These are phyloP conservation scores for Magallana angulata DNA, from an alignment of 1,140 invertebrate genomes.

Conservation along the genomic window DNA sequence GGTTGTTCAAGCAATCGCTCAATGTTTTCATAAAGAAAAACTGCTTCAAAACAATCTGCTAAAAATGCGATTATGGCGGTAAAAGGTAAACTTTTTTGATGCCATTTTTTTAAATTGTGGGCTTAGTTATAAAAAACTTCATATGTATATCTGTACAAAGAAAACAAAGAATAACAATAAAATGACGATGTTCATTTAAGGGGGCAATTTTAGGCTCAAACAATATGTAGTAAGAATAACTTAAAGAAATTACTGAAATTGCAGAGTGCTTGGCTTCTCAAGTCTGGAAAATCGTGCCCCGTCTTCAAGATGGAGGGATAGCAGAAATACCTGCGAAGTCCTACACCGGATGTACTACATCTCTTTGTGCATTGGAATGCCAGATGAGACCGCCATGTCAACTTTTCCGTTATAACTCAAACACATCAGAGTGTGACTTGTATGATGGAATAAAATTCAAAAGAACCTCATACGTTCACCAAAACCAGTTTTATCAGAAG, in stretches of 20 bases:
- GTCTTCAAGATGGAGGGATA: neutral
- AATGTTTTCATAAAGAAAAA: no score
- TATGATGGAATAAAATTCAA: neutral
- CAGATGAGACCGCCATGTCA: neutral
- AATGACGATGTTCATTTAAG: no score
- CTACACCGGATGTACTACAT: neutral
- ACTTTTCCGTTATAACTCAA: neutral
- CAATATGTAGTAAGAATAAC: no score
- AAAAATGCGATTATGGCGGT: no score
- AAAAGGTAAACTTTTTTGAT: no score
- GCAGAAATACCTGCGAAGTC: neutral
- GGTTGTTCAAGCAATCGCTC: no score
- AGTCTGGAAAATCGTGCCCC: neutral
- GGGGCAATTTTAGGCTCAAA: no score
- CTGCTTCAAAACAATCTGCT: no score
- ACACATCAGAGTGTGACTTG: neutral
- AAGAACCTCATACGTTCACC: neutral
- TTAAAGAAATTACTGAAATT: neutral
- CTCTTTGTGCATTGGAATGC: neutral
- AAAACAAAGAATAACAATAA: no score
- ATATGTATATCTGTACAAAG: no score
- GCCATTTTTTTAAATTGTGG: no score
- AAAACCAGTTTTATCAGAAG: neutral
- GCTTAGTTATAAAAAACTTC: no score
- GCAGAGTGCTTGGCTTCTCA: neutral